These are phyloP conservation scores for Microdon myrmicae DNA, from an alignment of 2,888 invertebrate species.

Conservation along the genomic window DNA sequence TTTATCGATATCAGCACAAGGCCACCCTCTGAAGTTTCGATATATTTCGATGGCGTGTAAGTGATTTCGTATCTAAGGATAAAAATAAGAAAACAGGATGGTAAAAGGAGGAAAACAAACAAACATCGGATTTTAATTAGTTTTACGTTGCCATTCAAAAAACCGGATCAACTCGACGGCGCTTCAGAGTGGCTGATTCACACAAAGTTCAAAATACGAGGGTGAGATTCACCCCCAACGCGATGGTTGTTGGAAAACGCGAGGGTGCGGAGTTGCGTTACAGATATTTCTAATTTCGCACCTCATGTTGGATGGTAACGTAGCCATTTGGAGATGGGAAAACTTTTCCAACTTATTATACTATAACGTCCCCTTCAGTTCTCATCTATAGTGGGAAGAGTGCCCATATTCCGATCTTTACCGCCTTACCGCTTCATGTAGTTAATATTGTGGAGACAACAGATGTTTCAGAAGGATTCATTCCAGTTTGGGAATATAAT, in stretches of 20 bases:
- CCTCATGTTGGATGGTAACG: constrained; percentile 15
- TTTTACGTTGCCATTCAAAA: constrained; percentile 15
- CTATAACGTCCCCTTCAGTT: too few relatives aligned
- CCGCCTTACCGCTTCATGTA: too few relatives aligned
- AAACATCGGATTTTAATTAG: constrained; percentile 47
- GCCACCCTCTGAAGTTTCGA: constrained; percentile 92
- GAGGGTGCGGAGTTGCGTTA: constrained; percentile 16
- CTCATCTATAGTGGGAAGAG: too few relatives aligned
- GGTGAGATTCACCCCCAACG: constrained; percentile 1
- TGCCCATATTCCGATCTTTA: too few relatives aligned
- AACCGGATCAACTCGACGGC: too few relatives aligned
- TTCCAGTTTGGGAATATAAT: constrained; percentile 41
- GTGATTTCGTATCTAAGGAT: constrained; percentile 64
- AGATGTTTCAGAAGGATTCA: constrained; percentile 48
- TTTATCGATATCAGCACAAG: constrained; percentile 88
- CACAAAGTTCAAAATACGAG: constrained; percentile 3
- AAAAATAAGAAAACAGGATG: constrained; percentile 16
- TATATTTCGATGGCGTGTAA: constrained; percentile 87
- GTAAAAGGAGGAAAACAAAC: constrained; percentile 19
- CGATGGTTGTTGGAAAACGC: constrained; percentile 24
- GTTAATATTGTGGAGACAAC: constrained; percentile 45
- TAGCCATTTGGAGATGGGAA: constrained; percentile 8
- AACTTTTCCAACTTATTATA: constrained; percentile 18
- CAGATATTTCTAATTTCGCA: constrained; percentile 38
- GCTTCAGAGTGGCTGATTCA: neutral